These are phyloP conservation scores for Trypoxylon attenuatum DNA, from an alignment of 2,888 invertebrate species.

Conservation along the genomic window DNA sequence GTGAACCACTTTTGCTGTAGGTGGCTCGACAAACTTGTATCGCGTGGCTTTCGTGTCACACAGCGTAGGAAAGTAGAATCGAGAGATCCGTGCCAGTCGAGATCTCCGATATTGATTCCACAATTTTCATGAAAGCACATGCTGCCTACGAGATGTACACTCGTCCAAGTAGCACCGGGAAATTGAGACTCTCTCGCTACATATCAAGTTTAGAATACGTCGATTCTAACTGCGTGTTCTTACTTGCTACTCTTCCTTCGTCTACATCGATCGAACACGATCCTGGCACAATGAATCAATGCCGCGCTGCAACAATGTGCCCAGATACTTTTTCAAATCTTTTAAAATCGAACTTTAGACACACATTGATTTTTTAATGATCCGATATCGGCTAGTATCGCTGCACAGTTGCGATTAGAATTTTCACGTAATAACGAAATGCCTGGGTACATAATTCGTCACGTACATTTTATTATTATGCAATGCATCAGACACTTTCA, in stretches of 20 bases:
- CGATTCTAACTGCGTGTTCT: conserved; percentile 1
- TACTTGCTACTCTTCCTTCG: not conserved
- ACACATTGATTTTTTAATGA: too few relatives aligned
- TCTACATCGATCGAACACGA: not conserved
- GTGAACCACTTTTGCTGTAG: conserved; percentile 9
- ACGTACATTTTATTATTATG: too few relatives aligned
- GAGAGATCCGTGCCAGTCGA: conserved; percentile 5
- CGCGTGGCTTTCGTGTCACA: conserved; percentile 4
- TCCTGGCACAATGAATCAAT: not conserved
- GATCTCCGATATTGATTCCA: conserved; percentile 4
- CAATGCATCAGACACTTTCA: too few relatives aligned
- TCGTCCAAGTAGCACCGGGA: too few relatives aligned
- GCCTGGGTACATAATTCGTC: too few relatives aligned
- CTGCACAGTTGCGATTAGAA: too few relatives aligned
- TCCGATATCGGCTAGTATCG: too few relatives aligned
- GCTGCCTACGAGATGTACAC: too few relatives aligned
- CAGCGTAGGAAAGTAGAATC: conserved; percentile 3
- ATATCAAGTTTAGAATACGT: conserved; percentile 32
- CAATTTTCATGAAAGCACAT: conserved; percentile 12
- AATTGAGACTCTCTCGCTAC: conserved; percentile 14
- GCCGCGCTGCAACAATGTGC: too few relatives aligned
- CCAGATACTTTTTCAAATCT: too few relatives aligned
- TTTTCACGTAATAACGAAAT: too few relatives aligned
- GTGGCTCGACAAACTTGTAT: conserved; percentile 3
- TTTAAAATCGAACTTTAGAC: too few relatives aligned